Percentiles rank a stretch among this genome's conserved stretches.
These are phyloP conservation scores for Xenopus laevis DNA, from an alignment of 2,113 vertebrate species.

Conservation along the genomic window DNA sequence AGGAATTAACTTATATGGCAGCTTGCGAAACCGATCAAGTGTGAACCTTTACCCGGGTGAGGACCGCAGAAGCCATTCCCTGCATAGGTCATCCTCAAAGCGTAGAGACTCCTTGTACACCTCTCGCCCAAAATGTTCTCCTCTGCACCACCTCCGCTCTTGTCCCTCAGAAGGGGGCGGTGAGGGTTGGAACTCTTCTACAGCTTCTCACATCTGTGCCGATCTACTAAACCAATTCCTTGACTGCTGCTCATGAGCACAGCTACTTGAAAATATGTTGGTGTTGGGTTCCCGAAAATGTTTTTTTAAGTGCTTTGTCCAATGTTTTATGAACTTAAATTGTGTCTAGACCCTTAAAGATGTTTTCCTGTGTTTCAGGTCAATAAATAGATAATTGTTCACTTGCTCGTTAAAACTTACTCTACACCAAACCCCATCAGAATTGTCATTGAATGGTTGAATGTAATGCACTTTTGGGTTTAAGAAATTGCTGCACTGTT, in stretches of 20 bases:
- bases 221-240: slow-evolving; percentile 27
- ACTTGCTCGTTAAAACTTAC: too few species aligned
- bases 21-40: not conserved
- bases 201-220: not conserved
- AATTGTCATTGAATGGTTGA: too few species aligned
- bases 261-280: not conserved
- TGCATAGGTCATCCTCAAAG: slow-evolving; percentile 12
- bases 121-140: slow-evolving; percentile 10
- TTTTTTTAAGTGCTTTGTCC: too few species aligned
- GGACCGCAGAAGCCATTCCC: not conserved
- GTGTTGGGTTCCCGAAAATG: too few species aligned
- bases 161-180: not conserved
- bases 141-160: slow-evolving; percentile 5
- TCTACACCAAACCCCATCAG: too few species aligned
- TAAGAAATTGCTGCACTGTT: too few species aligned
- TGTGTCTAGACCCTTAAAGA: too few species aligned
- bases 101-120: slow-evolving; percentile 16
- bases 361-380: too few species aligned
- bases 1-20: not conserved
- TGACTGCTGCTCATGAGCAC: slow-evolving; percentile 19
- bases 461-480: too few species aligned
- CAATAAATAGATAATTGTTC: too few species aligned
- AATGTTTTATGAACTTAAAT: too few species aligned
- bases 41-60: not conserved
- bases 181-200: not conserved